These are phyloP conservation scores for Lasioglossum pauxillum DNA, from an alignment of 2,888 invertebrate genomes.

Conservation along the genomic window DNA sequence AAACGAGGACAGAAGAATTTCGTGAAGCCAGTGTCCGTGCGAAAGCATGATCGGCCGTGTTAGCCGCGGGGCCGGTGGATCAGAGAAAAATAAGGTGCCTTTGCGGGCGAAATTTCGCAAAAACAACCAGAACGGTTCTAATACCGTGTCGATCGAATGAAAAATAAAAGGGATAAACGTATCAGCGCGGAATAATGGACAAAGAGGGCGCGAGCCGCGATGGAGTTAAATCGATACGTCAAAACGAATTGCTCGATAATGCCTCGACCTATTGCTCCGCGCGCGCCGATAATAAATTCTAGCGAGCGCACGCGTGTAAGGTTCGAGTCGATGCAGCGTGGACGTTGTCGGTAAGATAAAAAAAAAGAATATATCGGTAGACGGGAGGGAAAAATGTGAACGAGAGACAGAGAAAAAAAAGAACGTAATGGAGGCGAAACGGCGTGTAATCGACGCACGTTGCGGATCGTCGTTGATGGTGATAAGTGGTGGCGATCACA, in stretches of 20 bases:
- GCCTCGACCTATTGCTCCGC: conserved; percentile 35
- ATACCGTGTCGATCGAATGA: conserved; percentile 35
- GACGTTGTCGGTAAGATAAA: background rate
- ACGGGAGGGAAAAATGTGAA: background rate
- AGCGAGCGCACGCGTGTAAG: conserved; percentile 26
- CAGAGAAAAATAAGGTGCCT: conserved; percentile 10
- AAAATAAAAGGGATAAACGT: conserved; percentile 40
- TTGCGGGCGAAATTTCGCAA: conserved; percentile 25
- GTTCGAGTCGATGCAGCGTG: conserved; percentile 8
- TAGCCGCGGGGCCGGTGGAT: background rate
- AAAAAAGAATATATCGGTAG: background rate
- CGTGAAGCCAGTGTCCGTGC: background rate
- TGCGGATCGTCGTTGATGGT: conserved; percentile 37
- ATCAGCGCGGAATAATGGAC: conserved; percentile 39
- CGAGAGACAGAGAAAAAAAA: background rate
- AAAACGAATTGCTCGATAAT: conserved; percentile 58
- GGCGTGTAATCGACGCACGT: conserved; percentile 48
- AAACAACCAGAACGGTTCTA: conserved; percentile 9
- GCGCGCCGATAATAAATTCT: conserved; percentile 47
- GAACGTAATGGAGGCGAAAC: conserved; percentile 4
- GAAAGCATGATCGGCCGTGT: background rate
- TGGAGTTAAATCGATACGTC: conserved; percentile 52
- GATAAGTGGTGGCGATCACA: conserved; percentile 47
- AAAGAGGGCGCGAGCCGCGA: conserved; percentile 21
- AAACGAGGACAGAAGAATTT: background rate